Evolutionary conservation across 1,140 invertebrate genomes (phyloP), one percentile per base, ranked within the genome.

Genomic region (Drosophila nigrodunni): DNA sequence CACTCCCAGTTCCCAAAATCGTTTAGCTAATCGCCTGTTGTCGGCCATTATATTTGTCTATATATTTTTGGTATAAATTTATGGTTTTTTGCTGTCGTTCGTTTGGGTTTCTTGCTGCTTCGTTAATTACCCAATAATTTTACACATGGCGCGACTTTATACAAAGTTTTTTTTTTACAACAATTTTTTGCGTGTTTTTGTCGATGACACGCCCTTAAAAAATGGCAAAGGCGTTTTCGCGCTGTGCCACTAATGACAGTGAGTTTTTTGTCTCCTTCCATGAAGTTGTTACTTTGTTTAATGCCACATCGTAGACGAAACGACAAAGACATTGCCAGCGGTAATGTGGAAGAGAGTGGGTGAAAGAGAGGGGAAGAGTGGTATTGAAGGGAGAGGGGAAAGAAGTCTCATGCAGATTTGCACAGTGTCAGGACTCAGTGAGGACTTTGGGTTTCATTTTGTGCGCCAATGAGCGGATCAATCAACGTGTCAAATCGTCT

Each of bases 401-500:
- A 43, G 37, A 25, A 34, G 37, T 57, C 55, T 66, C 76, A 82
- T 82, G 80, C 80, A 82, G 65, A 80, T 62, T 70, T 50, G 61
- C 55, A 47, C 44, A 46, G 54, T 70, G 50, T 61, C 66, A 50
- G 70, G 62, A 65, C 37, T 67, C 49, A 61, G 71, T 60, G 8
- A 55, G 64, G 65, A 67, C 46, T 72, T 77, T 55, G 67, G 67
- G 71, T 83, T 83, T 74, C 77, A 85, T 85, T 85, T 83, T 85
- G 85, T 85, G 82, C 78, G 77, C 75, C 82, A 85, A 81, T 85
- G 82, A 85, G 82, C 82, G 82, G 82, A 85, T 85, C 82, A 85
- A 85, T 85, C 82, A 85, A 86, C 82, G 82, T 85, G 82, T 85
- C 82, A 85, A 85, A 85, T 85, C 82, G 82, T 86, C 82, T 72